These are phyloP conservation scores for Priapulus caudatus DNA, from an alignment of 2,888 invertebrate genomes.

Conservation along the genomic window DNA sequence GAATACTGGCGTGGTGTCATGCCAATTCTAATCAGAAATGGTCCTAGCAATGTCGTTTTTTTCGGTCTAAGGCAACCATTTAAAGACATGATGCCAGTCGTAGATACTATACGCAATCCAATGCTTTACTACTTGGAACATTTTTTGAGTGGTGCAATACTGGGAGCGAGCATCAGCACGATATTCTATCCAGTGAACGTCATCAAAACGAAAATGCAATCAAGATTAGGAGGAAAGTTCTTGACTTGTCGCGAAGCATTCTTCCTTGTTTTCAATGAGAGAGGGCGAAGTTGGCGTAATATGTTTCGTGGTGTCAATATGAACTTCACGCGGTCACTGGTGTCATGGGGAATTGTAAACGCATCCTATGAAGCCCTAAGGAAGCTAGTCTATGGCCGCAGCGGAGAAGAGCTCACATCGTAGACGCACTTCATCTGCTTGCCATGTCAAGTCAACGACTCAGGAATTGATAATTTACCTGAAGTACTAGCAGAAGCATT, in stretches of 20 bases:
- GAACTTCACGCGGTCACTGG: constrained; percentile 82
- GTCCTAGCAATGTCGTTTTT: constrained; percentile 82
- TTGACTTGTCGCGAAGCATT: constrained; percentile 29
- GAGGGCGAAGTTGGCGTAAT: constrained; percentile 61
- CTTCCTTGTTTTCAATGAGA: constrained; percentile 57
- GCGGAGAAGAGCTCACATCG: background rate
- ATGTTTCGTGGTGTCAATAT: constrained; percentile 85
- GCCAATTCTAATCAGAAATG: constrained; percentile 79
- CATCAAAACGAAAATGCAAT: constrained; percentile 88
- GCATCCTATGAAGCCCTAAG: constrained; percentile 75
- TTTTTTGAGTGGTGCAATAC: constrained; percentile 71
- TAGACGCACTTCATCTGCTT: too few species aligned
- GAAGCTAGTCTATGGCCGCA: constrained; percentile 17
- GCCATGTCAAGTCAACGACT: too few species aligned
- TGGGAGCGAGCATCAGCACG: constrained; percentile 84
- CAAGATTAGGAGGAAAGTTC: constrained; percentile 53
- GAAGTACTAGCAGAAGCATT: too few species aligned
- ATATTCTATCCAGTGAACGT: constrained; percentile 93
- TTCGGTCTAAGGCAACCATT: constrained; percentile 80
- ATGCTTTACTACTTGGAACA: constrained; percentile 22
- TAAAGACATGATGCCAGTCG: constrained; percentile 34
- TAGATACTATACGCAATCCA: too few species aligned
- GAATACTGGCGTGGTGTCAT: constrained; percentile 85
- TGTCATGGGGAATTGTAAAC: constrained; percentile 98
- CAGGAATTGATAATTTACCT: too few species aligned